phyloP scores from a whole-genome alignment of 2,113 vertebrate genomes.

The Anarrhichthys ocellatus region DNA sequence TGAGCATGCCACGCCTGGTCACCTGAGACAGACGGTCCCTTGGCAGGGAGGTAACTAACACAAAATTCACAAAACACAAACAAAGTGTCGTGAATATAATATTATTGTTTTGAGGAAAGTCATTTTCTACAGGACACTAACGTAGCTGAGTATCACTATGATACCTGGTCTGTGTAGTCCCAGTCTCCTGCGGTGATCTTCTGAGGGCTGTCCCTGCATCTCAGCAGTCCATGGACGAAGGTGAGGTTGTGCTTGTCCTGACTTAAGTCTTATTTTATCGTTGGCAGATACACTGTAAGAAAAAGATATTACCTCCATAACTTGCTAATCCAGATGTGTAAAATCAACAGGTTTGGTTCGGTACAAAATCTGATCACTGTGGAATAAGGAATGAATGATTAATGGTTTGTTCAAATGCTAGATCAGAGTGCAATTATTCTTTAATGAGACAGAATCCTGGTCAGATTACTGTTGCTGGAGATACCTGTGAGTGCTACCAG shows the following conservation, averaged over 20 bases:
- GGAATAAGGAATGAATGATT: slow-evolving; percentile 21
- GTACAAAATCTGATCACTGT: background rate
- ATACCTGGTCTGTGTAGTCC: slow-evolving; percentile 81
- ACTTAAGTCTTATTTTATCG: slow-evolving; percentile 51
- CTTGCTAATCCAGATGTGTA: background rate
- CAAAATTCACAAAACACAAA: background rate
- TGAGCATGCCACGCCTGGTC: slow-evolving; percentile 80
- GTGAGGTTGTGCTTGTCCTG: slow-evolving; percentile 35
- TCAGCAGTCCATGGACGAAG: slow-evolving; percentile 54
- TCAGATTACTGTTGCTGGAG: slow-evolving; percentile 16
- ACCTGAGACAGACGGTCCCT: slow-evolving; percentile 79
- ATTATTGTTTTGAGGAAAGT: background rate
- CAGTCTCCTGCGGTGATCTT: slow-evolving; percentile 59
- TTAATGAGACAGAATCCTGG: slow-evolving; percentile 22
- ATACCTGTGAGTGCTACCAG: slow-evolving; percentile 63
- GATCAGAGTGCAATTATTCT: slow-evolving; percentile 10
- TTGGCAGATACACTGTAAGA: slow-evolving; percentile 53
- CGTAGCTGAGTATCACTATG: background rate
- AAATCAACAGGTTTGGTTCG: background rate
- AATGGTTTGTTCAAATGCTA: slow-evolving; percentile 1
- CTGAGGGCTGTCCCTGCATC: slow-evolving; percentile 29
- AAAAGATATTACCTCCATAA: background rate
- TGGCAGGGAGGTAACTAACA: slow-evolving; percentile 76
- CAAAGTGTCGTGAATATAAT: background rate
- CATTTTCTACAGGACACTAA: background rate